These are phyloP conservation scores for Globicephala melas DNA, from an alignment of 2,113 vertebrate species.

Conservation along the genomic window DNA sequence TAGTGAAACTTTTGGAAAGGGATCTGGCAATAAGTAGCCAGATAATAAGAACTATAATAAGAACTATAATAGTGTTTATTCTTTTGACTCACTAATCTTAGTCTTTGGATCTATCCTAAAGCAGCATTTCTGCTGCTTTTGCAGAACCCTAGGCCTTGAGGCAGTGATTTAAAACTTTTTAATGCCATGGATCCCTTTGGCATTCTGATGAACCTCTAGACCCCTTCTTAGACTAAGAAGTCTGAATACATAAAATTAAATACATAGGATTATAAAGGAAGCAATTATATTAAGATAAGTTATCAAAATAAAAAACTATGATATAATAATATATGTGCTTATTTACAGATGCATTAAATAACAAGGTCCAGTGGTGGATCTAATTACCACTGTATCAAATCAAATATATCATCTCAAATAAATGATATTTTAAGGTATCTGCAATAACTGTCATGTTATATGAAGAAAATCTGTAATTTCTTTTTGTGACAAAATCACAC, in stretches of 20 bases:
- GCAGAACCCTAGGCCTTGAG: neutral
- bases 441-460: neutral
- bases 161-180: neutral
- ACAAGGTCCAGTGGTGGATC: neutral
- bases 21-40: neutral
- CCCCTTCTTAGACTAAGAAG: neutral
- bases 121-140: slow-evolving; percentile 13
- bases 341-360: neutral
- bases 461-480: neutral
- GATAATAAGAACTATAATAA: neutral
- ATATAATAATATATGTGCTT: neutral
- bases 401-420: neutral
- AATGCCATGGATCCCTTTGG: neutral
- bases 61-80: neutral
- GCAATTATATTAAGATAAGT: neutral
- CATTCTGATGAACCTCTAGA: slow-evolving; percentile 10
- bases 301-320: neutral
- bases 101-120: neutral
- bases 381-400: neutral
- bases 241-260: slow-evolving; percentile 19
- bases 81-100: neutral
- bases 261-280: neutral
- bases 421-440: slow-evolving; percentile 1
- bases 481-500: slow-evolving; percentile 16
- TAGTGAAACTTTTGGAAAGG: neutral